Base-by-base conservation (phyloP, 2,113 vertebrate genomes). In the Morone chrysops region DNA sequence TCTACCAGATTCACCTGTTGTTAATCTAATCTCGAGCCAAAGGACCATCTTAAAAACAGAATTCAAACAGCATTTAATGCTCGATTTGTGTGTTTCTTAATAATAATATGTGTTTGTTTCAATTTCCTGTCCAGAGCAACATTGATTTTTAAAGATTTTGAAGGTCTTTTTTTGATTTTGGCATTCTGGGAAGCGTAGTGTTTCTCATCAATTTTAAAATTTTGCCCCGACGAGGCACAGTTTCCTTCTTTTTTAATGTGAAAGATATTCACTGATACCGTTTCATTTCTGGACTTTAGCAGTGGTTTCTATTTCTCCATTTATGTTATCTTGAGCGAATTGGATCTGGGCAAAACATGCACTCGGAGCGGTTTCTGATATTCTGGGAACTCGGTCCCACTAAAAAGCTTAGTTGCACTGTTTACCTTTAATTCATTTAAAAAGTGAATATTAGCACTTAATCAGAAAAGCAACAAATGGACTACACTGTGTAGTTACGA, bases 161-260 rank as follows among this genome's bases (percentile, higher is more conserved):
- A 65, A 65, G 41, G 62, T 47, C 11, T 67, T 72, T 61, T 65
- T 22, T 43, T 31, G 40, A n/a, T 59, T 20, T 63, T 68, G 31
- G 45, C 41, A 63, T 72, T 53, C 20, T 73, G 51, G 69, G 53
- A 71, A 65, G 43, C 54, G 54, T 56, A 61, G 65, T 68, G 36
- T 10, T 31, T 31, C 31, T 31, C 31, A 31, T 31, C 31, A 2
- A 31, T 31, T 31, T 31, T 31, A 31, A 22, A n/a, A 57, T 57
- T 57, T 54, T 22, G 51, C 22, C 7, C 2, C 22, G 12, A 20
- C 6, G 7, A 18, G 38, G 16, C 8, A 12, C 75, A 38, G 18
- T 18, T 11, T 11, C 47, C 48, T 25, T 16, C 2, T 31, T 31
- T 25, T 45, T 48, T 56, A 18, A 70, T 41, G 43, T 56, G 8